Base-by-base conservation (phyloP, 2,113 vertebrate genomes). In the Hydrolagus affinis region DNA sequence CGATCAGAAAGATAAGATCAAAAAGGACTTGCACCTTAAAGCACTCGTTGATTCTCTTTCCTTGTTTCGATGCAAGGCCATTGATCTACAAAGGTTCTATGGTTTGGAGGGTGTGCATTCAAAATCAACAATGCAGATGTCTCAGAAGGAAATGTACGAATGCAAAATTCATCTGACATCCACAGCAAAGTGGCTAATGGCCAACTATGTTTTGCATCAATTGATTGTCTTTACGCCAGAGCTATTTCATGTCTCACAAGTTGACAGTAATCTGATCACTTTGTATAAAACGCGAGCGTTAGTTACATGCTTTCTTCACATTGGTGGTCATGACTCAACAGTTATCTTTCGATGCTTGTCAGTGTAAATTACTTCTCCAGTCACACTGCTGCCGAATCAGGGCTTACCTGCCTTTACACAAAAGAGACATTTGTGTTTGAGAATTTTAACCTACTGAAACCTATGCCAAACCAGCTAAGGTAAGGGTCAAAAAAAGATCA, bases 401-500 rank as follows among this genome's bases (percentile, higher is more conserved):
- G 32, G 64, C 78, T 66, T 66, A 83, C 25, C 60, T 68, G 28
- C 28, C 62, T 32, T 44, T 32, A 66, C 25, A 66, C 60, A 68
- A 66, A 83, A 68, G 62, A 83, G 62, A 25, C 8, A 83, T 83
- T 66, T 68, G 78, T 83, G 62, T 19, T 30, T 15, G 60, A 80
- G 12, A 80, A 23, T 80, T 80, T 80, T 64, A 60, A 28, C 56
- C 23, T 30, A 80, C 23, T 80, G 77, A 25, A 30, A 62, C 23
- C 17, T 0, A 25, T 80, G 59, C 77, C 64, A 44, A 44, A 64
- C 28, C 77, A 80, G 77, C 77, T 23, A 28, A 62, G 77, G 57
- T 64, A 80, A 83, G 25, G 78, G 78, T 83, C 23, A 80, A 23
- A 10, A 60, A 83, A 83, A 83, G 78, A 83, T 83, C 78, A 83